phyloP scores from a whole-genome alignment of 1,140 invertebrate species.

The Apocrypta bakeri region DNA sequence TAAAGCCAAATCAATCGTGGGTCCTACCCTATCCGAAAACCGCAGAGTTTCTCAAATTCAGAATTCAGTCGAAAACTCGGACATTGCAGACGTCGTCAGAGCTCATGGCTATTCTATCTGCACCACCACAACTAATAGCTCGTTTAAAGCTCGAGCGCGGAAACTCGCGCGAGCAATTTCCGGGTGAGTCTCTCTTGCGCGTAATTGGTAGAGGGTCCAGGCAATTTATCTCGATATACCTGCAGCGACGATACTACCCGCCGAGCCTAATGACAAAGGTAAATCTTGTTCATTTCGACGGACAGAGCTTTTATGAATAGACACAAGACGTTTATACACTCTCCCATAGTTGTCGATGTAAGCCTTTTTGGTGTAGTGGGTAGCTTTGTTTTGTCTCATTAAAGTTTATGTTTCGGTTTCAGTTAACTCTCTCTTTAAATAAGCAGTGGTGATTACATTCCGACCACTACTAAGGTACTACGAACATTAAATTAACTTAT shows the following conservation, averaged over 20 bases:
- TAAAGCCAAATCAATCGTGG: background rate
- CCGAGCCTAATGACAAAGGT: background rate
- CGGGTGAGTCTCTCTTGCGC: background rate
- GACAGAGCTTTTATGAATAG: background rate
- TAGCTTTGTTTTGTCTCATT: background rate
- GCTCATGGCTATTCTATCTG: background rate
- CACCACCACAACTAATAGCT: background rate
- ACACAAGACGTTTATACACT: background rate
- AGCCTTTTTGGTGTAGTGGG: no score
- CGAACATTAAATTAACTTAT: no score
- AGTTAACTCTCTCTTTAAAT: no score
- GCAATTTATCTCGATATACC: conserved; percentile 12
- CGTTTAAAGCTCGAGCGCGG: background rate
- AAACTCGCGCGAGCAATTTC: conserved; percentile 16
- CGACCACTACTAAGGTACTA: no score
- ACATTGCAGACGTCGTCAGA: background rate
- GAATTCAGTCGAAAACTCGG: background rate
- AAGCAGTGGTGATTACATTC: no score
- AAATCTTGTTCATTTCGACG: background rate
- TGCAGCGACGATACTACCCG: no score
- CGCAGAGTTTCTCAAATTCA: background rate
- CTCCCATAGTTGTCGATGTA: no score
- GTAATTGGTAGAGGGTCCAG: background rate
- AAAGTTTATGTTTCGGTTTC: no score
- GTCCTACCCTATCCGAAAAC: background rate